These are phyloP conservation scores for Venusia cambrica DNA, from an alignment of 2,888 invertebrate species.

Conservation along the genomic window DNA sequence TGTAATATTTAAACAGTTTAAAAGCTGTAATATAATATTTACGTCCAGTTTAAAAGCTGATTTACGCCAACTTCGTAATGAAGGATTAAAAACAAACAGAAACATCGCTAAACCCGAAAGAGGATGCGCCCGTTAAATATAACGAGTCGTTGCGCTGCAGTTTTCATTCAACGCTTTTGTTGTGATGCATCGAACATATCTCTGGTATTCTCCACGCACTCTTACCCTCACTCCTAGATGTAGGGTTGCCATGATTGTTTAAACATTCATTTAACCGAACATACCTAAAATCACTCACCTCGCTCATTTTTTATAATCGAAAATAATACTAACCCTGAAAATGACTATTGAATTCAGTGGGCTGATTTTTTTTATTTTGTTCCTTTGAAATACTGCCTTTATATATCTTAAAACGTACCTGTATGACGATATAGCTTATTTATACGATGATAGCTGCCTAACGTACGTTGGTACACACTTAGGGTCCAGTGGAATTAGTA, in stretches of 20 bases:
- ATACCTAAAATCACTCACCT: too few relatives aligned
- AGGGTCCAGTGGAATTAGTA: constrained; percentile 36
- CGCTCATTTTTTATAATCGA: too few relatives aligned
- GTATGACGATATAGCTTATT: background rate
- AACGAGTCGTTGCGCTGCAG: constrained; percentile 30
- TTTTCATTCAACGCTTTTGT: constrained; percentile 38
- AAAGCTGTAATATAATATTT: too few relatives aligned
- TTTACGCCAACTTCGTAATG: constrained; percentile 23
- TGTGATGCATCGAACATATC: constrained; percentile 49
- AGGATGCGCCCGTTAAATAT: constrained; percentile 40
- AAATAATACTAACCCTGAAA: too few relatives aligned
- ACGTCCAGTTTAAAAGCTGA: constrained; percentile 23
- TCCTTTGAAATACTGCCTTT: background rate
- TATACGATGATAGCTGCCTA: background rate
- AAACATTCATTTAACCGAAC: background rate
- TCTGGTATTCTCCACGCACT: constrained; percentile 33
- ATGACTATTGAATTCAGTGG: too few relatives aligned
- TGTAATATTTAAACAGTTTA: constrained; percentile 15
- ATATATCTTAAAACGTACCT: too few relatives aligned
- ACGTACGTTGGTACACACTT: constrained; percentile 10
- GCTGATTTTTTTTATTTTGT: too few relatives aligned
- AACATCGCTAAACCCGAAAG: constrained; percentile 34
- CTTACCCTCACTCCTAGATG: background rate
- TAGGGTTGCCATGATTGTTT: background rate
- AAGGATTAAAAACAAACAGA: constrained; percentile 43